phyloP scores from a whole-genome alignment of 2,797 vertebrate species.

The Scomberomorus guttatus region DNA sequence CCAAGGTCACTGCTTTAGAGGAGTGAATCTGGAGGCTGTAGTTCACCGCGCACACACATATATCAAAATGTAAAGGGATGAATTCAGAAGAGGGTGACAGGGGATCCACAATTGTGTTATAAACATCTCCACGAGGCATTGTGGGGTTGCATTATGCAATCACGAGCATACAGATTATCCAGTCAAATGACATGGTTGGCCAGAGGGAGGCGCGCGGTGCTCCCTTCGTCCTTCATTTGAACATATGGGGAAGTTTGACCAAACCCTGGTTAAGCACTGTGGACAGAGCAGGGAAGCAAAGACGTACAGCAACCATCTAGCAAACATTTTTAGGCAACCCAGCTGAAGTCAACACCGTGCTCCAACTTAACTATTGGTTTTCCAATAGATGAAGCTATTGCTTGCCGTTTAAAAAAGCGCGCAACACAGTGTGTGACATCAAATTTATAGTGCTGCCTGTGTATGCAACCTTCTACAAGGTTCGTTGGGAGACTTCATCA shows the following conservation, averaged over 20 bases:
- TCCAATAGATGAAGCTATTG: neutral
- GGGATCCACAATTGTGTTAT: constrained; percentile 23
- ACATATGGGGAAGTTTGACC: constrained; percentile 59
- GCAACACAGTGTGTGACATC: constrained; percentile 29
- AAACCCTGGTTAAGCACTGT: constrained; percentile 27
- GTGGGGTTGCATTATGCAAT: constrained; percentile 67
- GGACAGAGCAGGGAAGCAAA: constrained; percentile 21
- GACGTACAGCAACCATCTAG: neutral
- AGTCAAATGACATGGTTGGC: constrained; percentile 60
- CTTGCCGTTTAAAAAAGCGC: neutral
- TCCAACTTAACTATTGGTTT: constrained; percentile 46
- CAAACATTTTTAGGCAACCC: neutral
- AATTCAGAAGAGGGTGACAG: constrained; percentile 19
- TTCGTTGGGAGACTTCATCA: constrained; percentile 35
- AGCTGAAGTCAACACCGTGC: constrained; percentile 18
- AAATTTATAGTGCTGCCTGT: constrained; percentile 26
- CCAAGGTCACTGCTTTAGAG: constrained; percentile 23
- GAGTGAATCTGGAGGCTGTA: neutral
- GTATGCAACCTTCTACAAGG: constrained; percentile 35
- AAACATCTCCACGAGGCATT: constrained; percentile 54
- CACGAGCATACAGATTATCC: constrained; percentile 41
- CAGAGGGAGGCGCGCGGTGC: constrained; percentile 79
- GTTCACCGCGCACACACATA: neutral
- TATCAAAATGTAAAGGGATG: neutral
- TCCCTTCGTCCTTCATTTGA: constrained; percentile 63